A percentile compares a stretch with the other conserved stretches of the same genome.
These are phyloP conservation scores for Proteles cristata DNA, from an alignment of 2,113 vertebrate genomes.

Conservation along the genomic window DNA sequence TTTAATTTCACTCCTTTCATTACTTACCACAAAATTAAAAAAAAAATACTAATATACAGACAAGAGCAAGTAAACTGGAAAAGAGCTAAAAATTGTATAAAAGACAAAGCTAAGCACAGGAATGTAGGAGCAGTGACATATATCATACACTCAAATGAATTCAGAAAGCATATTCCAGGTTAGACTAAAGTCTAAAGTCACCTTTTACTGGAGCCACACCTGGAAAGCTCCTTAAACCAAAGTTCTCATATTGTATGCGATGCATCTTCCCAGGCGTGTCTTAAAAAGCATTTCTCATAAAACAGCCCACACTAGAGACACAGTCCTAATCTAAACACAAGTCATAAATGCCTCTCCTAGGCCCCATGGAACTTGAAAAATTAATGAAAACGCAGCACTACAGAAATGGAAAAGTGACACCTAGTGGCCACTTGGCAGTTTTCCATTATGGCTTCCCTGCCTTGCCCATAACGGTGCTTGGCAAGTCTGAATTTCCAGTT, in stretches of 20 bases:
- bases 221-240: slow-evolving; percentile 57
- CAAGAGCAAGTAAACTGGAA: slow-evolving; percentile 35
- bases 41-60: slow-evolving; percentile 54
- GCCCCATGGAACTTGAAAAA: neutral
- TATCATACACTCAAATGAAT: neutral
- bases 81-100: slow-evolving; percentile 50
- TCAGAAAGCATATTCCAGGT: neutral
- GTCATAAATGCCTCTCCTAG: neutral
- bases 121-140: neutral
- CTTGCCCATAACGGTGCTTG: neutral
- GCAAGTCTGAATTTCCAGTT: neutral
- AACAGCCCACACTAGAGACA: slow-evolving; percentile 18
- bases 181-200: neutral
- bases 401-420: slow-evolving; percentile 34
- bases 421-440: slow-evolving; percentile 20
- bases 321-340: neutral
- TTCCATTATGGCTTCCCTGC: neutral
- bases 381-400: neutral
- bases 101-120: slow-evolving; percentile 11
- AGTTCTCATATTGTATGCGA: neutral
- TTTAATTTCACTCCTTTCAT: slow-evolving; percentile 68
- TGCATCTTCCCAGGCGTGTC: slow-evolving; percentile 27
- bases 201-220: neutral
- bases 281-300: slow-evolving; percentile 18
- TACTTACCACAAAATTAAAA: slow-evolving; percentile 60